Conservation (phyloP, 2,797 vertebrate species). For the Phrynocephalus guinanensis region DNA sequence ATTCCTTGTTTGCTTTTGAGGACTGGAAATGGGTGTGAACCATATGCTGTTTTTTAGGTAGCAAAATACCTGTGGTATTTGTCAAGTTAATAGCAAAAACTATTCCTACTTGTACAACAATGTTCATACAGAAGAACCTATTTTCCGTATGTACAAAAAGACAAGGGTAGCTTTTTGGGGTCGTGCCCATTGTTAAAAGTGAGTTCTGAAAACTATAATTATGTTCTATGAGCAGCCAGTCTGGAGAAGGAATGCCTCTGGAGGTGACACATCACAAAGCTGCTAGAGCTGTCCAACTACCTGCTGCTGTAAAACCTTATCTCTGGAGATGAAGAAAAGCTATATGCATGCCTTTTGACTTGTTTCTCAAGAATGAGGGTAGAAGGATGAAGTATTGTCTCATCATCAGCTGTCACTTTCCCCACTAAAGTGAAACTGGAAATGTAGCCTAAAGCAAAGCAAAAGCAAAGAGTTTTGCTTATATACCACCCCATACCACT, state of each 20-base stretch:
- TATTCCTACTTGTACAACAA: background rate
- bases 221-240: constrained; percentile 4
- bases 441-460: background rate
- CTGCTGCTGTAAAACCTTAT: constrained; percentile 6
- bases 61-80: background rate
- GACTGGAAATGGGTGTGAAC: background rate
- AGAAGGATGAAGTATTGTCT: background rate
- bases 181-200: background rate
- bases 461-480: no score
- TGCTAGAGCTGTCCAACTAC: background rate
- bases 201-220: background rate
- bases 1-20: background rate
- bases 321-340: background rate
- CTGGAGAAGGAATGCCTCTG: constrained; percentile 2
- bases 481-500: no score
- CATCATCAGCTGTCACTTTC: background rate
- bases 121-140: background rate
- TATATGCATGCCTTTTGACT: no score
- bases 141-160: no score
- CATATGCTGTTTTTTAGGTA: background rate
- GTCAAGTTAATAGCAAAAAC: constrained; percentile 22
- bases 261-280: constrained; percentile 12
- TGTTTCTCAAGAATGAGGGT: background rate
- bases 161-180: background rate
- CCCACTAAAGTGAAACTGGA: background rate